Base-by-base conservation (phyloP, 2,113 vertebrate species). In the Lampris megalopsis region DNA sequence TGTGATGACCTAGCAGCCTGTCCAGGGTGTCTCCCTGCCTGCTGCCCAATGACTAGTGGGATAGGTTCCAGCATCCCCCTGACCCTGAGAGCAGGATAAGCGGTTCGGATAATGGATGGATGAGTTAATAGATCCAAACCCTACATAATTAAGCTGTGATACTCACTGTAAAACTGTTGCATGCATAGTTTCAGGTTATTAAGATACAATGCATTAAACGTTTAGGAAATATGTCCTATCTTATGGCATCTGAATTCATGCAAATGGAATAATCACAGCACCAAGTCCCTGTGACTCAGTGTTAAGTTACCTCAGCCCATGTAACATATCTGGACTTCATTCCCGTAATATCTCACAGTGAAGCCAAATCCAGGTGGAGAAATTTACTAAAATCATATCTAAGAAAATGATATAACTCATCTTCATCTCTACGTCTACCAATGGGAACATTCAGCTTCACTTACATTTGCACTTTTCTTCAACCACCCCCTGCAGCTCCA, bases 401-500 rank as follows among this genome's bases (percentile, higher is more conserved):
- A 13, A 69, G 9, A 43, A 54, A 1, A 61, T 38, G 53, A 73
- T 73, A 68, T 68, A 82, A 80, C 62, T 89, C 53, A 62, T 72
- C n/a, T 66, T 49, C 49, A 77, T 71, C 60, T 54, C 13, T 59
- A 75, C 6, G 47, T 63, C 41, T n/a, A 63, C 40, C 10, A 35
- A 63, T 71, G 71, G 60, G 62, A 82, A 71, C 57, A 65, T 47
- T 73, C 53, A 65, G 66, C 80, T 86, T 75, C 36, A 64, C 64
- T 81, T 68, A 63, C 41, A 65, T 63, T 40, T 71, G 40, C 9
- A 68, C 69, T 75, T 84, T 80, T 75, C 73, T 67, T 75, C 42
- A 73, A 64, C 24, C 36, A 77, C 70, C 74, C 75, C 87, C 84
- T 71, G 78, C 78, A 85, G 80, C 77, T 67, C 52, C 52, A 43